Base-by-base conservation (phyloP, 1,140 invertebrate genomes). In the Charaxes varanes region DNA sequence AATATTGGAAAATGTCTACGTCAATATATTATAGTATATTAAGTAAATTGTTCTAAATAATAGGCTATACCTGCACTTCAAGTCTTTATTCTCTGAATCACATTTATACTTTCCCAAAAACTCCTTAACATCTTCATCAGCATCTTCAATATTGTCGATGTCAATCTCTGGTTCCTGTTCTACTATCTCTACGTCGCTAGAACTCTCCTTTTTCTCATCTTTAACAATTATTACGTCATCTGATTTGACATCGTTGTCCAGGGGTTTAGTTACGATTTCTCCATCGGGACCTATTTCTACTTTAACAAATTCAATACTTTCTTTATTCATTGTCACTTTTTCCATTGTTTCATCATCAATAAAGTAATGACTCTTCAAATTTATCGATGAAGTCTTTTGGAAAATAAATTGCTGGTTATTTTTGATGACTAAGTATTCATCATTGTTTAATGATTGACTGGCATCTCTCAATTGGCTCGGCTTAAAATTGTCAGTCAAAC, bases 391-490 rank as follows among this genome's bases (percentile, higher is more conserved):
- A 2, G 59, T 55, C 23, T 80, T 79, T 32, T 78, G 62, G 32
- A 72, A 78, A 23, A 80, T 78, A 30, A 72, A 80, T 27, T 82
- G 78, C 11, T 80, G 78, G 22, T 82, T 82, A 27, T 82, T 80
- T 41, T 59, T 67, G 7, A 82, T 82, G 0, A 82, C 72, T n/a
- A 82, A 62, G 46, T 59, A 82, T 35, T 82, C 76, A 19, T 82
- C 70, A 2, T 64, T 46, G 40, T 65, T 65, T 17, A 82, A 37
- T 6, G 60, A 66, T 45, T 80, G 62, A 3, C 62, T 74, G 0
- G 67, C 62, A 26, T 67, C 65, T 53, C 76, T 76, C 50, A 76
- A 62, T 10, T 54, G 21, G 27, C 68, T 61, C 0, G 73, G 61
- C 14, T 62, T 68, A 17, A 82, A 82, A 43, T 82, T 62, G 16